Conservation (phyloP, 2,888 invertebrate genomes). For the Temnothorax ravouxi region DNA sequence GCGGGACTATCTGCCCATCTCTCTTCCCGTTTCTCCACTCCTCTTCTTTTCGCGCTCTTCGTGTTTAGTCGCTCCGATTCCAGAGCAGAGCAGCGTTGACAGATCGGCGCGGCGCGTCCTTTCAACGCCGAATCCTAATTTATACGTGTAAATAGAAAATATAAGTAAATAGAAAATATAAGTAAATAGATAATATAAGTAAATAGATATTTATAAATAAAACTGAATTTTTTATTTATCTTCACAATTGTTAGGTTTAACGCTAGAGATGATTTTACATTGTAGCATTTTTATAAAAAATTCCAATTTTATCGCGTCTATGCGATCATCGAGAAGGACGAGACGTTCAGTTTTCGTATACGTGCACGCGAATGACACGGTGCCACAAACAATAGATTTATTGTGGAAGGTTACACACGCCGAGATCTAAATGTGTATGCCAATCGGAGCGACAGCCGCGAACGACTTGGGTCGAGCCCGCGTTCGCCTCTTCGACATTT, state of each 20-base stretch:
- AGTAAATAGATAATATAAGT: too few relatives aligned
- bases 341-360: not conserved
- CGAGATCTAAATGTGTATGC: conserved; percentile 7
- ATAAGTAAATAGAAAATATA: not conserved
- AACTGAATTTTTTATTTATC: not conserved
- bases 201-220: not conserved
- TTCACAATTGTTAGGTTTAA: not conserved
- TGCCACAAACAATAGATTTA: conserved; percentile 5
- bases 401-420: not conserved
- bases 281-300: not conserved
- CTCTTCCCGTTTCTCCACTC: not conserved
- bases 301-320: not conserved
- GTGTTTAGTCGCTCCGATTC: not conserved
- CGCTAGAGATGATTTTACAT: too few relatives aligned
- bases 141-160: not conserved
- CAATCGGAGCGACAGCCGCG: conserved; percentile 35
- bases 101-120: not conserved
- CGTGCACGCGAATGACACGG: not conserved
- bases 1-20: conserved; percentile 24
- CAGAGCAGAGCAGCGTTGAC: conserved; percentile 11
- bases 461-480: conserved; percentile 44
- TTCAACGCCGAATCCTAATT: conserved; percentile 22
- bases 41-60: not conserved
- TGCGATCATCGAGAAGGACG: not conserved
- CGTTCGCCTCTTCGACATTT: conserved; percentile 45